Conservation (phyloP, 2,113 vertebrate genomes). For the Spermophilus dauricus region DNA sequence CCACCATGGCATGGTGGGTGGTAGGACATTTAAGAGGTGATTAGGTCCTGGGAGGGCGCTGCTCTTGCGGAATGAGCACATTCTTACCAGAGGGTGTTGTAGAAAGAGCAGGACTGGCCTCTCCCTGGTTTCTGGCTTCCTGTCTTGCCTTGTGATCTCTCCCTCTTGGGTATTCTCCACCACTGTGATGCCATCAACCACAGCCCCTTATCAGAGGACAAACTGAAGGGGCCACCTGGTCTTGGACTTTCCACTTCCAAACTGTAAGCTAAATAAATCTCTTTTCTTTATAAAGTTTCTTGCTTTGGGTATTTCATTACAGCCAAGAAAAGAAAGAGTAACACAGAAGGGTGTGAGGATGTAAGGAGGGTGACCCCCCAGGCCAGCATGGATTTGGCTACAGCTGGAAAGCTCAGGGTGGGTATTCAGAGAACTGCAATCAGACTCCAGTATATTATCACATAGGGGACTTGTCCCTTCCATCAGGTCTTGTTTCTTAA, state of each 20-base stretch:
- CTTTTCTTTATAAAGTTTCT: neutral
- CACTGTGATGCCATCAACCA: neutral
- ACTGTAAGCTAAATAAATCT: neutral
- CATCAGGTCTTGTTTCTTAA: neutral
- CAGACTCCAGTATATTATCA: no score
- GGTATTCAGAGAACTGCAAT: neutral
- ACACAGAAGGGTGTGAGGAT: neutral
- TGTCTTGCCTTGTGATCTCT: neutral
- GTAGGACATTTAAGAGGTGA: neutral
- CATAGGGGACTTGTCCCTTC: neutral
- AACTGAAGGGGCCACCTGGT: neutral
- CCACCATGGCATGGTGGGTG: neutral
- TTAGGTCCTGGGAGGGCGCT: neutral
- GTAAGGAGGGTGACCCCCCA: neutral
- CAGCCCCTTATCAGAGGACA: neutral
- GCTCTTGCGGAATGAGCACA: no score
- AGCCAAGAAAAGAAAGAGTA: neutral
- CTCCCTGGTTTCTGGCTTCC: neutral
- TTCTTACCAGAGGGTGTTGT: no score
- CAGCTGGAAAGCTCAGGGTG: neutral
- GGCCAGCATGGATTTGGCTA: neutral
- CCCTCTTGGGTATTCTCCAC: neutral
- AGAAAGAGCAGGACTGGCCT: neutral
- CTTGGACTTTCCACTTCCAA: neutral
- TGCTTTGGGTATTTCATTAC: neutral